These are phyloP conservation scores for Emydura subglobosa DNA, from an alignment of 2,113 vertebrate species.

Conservation along the genomic window DNA sequence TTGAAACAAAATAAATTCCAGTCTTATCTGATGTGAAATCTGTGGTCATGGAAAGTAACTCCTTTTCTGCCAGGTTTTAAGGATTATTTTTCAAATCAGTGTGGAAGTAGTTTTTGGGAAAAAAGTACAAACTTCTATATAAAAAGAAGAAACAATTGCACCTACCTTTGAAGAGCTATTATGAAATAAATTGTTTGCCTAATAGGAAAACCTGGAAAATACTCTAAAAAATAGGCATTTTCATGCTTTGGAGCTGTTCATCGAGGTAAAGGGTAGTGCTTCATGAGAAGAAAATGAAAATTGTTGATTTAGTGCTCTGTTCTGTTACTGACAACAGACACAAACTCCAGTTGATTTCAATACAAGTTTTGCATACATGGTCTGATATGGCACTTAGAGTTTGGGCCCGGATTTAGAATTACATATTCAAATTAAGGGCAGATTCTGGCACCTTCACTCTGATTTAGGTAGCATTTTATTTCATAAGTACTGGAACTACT, in stretches of 20 bases:
- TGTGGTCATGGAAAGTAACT: neutral
- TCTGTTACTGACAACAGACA: neutral
- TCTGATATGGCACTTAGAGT: neutral
- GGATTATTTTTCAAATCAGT: neutral
- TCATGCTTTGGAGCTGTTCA: neutral
- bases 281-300: neutral
- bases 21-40: neutral
- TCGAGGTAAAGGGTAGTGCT: neutral
- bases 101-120: neutral
- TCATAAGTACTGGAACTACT: neutral
- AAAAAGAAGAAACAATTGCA: neutral
- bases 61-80: neutral
- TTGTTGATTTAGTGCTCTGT: accelerated
- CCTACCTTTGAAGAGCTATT: neutral
- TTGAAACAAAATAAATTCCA: slow-evolving; percentile 1
- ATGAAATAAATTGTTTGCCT: accelerated
- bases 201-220: neutral
- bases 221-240: accelerated
- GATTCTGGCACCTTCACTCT: neutral
- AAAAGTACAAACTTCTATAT: neutral
- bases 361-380: neutral
- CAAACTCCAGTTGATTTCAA: accelerated
- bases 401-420: neutral
- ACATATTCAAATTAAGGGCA: neutral
- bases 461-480: neutral